These are phyloP conservation scores for Cavia aperea DNA, from an alignment of 2,113 vertebrate species.

Conservation along the genomic window DNA sequence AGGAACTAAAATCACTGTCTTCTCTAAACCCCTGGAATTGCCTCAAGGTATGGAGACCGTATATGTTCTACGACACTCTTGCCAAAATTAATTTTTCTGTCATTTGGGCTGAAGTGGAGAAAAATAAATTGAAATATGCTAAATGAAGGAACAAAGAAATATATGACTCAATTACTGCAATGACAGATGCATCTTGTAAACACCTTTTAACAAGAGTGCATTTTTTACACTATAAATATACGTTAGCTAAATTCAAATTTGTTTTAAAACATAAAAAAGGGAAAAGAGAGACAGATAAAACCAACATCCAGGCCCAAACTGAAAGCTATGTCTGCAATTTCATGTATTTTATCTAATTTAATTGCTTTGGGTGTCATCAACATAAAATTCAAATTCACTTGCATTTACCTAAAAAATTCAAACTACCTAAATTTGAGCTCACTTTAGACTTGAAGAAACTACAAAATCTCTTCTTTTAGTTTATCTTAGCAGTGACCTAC, in stretches of 20 bases:
- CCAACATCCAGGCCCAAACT: background rate
- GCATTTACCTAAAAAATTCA: background rate
- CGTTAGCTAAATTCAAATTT: background rate
- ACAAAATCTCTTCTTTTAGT: conserved; percentile 23
- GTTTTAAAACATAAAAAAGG: background rate
- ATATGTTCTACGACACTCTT: background rate
- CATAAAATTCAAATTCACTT: background rate
- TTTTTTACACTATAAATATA: background rate
- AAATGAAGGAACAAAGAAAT: background rate
- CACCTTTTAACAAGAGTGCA: background rate
- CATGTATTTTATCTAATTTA: background rate
- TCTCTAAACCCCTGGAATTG: background rate
- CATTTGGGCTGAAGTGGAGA: background rate
- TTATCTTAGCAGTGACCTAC: background rate
- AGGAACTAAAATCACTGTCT: background rate
- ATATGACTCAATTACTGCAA: background rate
- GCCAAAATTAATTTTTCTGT: conserved; percentile 7
- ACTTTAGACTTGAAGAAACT: conserved; percentile 7
- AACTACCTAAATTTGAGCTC: background rate
- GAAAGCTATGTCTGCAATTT: background rate
- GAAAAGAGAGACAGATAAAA: background rate
- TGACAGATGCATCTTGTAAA: background rate
- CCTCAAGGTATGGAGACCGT: background rate
- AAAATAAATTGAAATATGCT: background rate
- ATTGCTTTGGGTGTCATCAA: background rate